Percentiles rank a stretch among this genome's conserved stretches.
These are phyloP conservation scores for Cerastis leucographa DNA, from an alignment of 2,888 invertebrate genomes.

Conservation along the genomic window DNA sequence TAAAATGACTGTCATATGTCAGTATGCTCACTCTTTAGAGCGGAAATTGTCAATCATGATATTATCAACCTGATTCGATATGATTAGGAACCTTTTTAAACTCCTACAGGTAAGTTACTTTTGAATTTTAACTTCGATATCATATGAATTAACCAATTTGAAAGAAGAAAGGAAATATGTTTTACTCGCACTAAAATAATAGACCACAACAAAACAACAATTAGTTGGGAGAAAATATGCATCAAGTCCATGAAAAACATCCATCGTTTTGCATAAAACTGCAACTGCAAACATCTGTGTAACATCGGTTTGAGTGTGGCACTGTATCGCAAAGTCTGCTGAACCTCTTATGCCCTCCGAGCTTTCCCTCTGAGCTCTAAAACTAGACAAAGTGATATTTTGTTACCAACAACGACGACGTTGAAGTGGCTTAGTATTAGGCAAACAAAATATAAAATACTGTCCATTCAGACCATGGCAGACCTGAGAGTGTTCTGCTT, in stretches of 20 bases:
- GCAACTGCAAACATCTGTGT: too few species aligned
- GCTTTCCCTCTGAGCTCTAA: not conserved
- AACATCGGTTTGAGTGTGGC: too few species aligned
- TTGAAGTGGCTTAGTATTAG: not conserved
- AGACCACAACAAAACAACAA: not conserved
- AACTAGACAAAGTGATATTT: not conserved
- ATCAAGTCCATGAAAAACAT: not conserved
- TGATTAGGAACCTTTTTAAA: constrained; percentile 16
- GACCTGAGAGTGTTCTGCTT: constrained; percentile 94
- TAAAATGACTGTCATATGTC: constrained; percentile 20
- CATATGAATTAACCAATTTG: not conserved
- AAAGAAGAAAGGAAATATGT: not conserved
- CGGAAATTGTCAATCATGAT: constrained; percentile 50
- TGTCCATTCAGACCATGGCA: not conserved
- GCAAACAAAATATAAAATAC: not conserved
- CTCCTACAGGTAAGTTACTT: not conserved
- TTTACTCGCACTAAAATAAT: too few species aligned
- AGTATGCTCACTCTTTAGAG: constrained; percentile 6
- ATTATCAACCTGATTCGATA: constrained; percentile 21
- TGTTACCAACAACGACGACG: not conserved
- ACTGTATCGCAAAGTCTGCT: not conserved
- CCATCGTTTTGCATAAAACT: not conserved
- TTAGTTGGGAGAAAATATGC: not conserved
- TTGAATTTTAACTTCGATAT: not conserved
- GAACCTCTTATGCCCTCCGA: not conserved